Base-by-base conservation (phyloP, 2,888 invertebrate genomes). In the Portevinia maculata region DNA sequence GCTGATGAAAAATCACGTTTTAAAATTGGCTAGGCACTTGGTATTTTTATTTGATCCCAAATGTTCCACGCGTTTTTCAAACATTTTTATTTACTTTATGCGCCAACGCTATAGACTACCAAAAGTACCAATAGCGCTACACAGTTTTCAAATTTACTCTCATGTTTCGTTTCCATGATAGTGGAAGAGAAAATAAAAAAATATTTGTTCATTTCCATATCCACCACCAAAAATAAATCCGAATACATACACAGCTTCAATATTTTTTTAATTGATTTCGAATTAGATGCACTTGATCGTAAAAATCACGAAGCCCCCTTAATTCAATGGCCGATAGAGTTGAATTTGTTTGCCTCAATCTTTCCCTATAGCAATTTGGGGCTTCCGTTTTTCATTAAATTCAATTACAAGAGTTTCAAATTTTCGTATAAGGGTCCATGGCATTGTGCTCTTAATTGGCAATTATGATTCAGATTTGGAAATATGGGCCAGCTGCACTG, bases 351-450 rank as follows among this genome's bases (percentile, higher is more conserved):
- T 41, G n/a, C 48, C 13, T 13, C 24, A 24, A 37, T n/a, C 1
- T 3, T n/a, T 21, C 44, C 53, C 53, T 44, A 34, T 15, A 41
- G 48, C 59, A 48, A 70, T 75, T 71, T 76, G 76, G n/a, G 76
- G 70, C 65, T 81, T 81, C 81, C 81, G 81, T 55, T 81, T 69
- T 53, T 19, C 69, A 81, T 81, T 76, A 60, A 75, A 70, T 65
- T 60, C 65, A 76, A 70, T 81, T 81, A 19, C 70, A 65, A 75
- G 39, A 59, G 59, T 71, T 76, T 70, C 62, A 53, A 28, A 17
- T 21, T 1, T n/a, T 28, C 21, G 32, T 44, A 1, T 53, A 19
- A 65, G 73, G 79, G 67, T 37, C n/a, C 67, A 57, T 9, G 39
- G 24, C 24, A 9, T 30, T 48, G 57, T 44, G 11, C 4, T 74